Base-by-base conservation (phyloP, 2,113 vertebrate genomes). In the mouse (Mus musculus) region DNA sequence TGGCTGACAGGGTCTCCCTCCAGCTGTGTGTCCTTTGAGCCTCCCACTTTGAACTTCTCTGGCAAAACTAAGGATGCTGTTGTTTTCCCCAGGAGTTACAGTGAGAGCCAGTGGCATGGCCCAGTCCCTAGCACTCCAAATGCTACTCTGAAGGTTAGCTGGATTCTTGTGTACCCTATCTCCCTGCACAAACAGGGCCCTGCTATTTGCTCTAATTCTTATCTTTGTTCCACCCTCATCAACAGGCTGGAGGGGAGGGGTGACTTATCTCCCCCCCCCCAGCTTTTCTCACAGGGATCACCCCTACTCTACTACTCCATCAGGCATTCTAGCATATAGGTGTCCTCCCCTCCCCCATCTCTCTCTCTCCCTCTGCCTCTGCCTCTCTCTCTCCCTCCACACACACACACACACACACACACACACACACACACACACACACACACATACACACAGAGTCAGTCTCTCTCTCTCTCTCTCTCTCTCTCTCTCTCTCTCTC, bases 101-200 rank as follows among this genome's bases (percentile, higher is more conserved):
- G 46, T 36, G 61, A 89, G 59, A 22, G 26, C 17, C 1, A 28
- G 10, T 10, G 28, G 59, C 61, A 54, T 7, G 49, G 87, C 82
- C 28, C 49, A 13, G 69, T 1, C 49, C 36, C 49, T 16, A 3
- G 28, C 30, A 11, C 59, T 33, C 33, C 2, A 14, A 6, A 56
- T 46, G 42, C 33, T 42, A 39, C 73, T 80, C 36, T 63, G 26
- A 73, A 19, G 17, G 7, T 19, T 42, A 63, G 28, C 59, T 12
- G 4, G 3, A n/a, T 59, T 63, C 28, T n/a, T 2, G 2, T 8
- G 1, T 0, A 16, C 11, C 33, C 36, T 7, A 26, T 10, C 11
- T 54, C 19, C 46, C 33, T 17, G 0, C 7, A 56, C 46, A 12
- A 9, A 9, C 0, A 54, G 20, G 30, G 49, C 3, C 65, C 84